Evolutionary conservation across 2,888 invertebrate species (phyloP).

Genomic region (Pseudolycoriella hygida): DNA sequence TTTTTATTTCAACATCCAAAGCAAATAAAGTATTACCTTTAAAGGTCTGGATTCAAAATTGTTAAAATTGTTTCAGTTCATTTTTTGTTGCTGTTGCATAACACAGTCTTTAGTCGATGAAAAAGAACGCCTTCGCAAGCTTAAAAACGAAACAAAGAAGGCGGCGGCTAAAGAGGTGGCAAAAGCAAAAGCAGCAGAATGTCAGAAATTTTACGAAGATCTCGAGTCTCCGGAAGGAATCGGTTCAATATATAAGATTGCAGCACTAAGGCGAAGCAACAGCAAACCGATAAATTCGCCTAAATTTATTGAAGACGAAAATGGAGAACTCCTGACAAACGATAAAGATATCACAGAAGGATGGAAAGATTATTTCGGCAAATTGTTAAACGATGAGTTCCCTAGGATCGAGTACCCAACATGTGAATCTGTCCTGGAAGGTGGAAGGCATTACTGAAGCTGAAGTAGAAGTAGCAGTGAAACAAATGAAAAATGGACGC

Average conservation of each 20-base stretch:
- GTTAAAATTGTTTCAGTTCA: too few species aligned
- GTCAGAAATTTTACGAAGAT: too few species aligned
- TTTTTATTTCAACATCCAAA: too few species aligned
- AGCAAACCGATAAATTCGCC: not conserved
- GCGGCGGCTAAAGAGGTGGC: too few species aligned
- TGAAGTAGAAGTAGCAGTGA: not conserved
- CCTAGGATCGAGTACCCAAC: not conserved
- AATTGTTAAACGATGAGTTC: not conserved
- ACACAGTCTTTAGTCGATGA: too few species aligned
- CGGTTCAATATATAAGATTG: not conserved
- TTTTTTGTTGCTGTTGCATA: too few species aligned
- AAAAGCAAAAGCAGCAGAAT: too few species aligned
- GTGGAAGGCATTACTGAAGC: not conserved
- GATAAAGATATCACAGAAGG: not conserved
- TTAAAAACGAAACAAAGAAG: too few species aligned
- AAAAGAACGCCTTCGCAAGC: too few species aligned
- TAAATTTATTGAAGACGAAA: not conserved
- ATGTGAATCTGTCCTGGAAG: not conserved
- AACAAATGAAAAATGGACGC: not conserved
- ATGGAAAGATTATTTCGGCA: not conserved
- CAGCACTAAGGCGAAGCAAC: not conserved
- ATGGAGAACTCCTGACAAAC: not conserved
- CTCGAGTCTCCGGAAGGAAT: too few species aligned
- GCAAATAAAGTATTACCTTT: too few species aligned
- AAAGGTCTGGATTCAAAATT: too few species aligned